A percentile compares a stretch with the other conserved stretches of the same genome.
These are phyloP conservation scores for Orientallactaga sibirica DNA, from an alignment of 2,797 vertebrate genomes.

Conservation along the genomic window DNA sequence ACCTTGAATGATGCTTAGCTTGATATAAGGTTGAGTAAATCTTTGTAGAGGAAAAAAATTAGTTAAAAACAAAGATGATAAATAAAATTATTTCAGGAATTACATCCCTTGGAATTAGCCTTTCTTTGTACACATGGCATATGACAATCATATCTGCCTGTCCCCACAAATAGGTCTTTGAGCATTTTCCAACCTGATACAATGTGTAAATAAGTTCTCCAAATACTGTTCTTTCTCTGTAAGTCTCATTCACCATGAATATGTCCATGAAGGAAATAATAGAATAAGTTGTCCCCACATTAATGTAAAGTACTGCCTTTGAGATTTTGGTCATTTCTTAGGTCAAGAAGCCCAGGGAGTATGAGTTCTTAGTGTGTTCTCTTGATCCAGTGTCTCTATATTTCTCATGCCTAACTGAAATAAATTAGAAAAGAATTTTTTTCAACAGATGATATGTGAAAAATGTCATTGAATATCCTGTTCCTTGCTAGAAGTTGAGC, in stretches of 20 bases:
- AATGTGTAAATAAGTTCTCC: slow-evolving; percentile 15
- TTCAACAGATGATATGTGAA: slow-evolving; percentile 52
- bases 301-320: not conserved
- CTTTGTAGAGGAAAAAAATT: not conserved
- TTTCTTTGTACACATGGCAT: not conserved
- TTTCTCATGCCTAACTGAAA: not conserved
- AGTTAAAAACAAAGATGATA: slow-evolving; percentile 14
- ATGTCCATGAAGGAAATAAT: slow-evolving; percentile 17
- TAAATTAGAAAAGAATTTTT: slow-evolving; percentile 2
- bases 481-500: not conserved
- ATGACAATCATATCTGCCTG: not conserved
- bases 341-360: not conserved
- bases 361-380: not conserved
- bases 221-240: not conserved
- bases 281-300: not conserved
- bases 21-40: not conserved
- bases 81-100: not conserved
- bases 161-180: not conserved
- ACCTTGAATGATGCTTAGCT: not conserved
- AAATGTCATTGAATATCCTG: slow-evolving; percentile 60
- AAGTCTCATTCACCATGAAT: slow-evolving; percentile 28
- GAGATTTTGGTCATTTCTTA: not conserved
- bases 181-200: not conserved
- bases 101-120: not conserved
- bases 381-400: not conserved